Conservation (phyloP, 2,113 vertebrate species). For the Takifugu bimaculatus region DNA sequence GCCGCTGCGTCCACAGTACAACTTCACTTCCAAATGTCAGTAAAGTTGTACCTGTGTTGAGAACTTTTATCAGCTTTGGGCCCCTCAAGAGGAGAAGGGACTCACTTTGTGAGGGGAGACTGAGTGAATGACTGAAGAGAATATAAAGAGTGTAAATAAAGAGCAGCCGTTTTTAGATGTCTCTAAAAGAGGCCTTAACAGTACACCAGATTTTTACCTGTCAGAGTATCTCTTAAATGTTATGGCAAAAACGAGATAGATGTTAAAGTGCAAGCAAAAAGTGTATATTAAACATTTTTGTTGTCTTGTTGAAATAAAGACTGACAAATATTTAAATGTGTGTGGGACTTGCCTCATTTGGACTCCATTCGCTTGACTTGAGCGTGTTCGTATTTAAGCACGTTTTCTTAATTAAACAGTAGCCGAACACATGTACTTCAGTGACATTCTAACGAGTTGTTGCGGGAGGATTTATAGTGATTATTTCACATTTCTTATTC, state of each 20-base stretch:
- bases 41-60: slow-evolving; percentile 31
- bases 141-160: slow-evolving; percentile 69
- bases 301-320: slow-evolving; percentile 83
- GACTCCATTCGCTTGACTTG: neutral
- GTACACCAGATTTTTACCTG: slow-evolving; percentile 73
- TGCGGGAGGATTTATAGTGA: no score
- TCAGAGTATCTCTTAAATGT: slow-evolving; percentile 74
- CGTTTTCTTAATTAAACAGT: no score
- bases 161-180: slow-evolving; percentile 71
- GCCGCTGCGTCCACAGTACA: slow-evolving; percentile 33
- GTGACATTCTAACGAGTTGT: no score
- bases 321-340: slow-evolving; percentile 77
- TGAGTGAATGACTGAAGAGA: slow-evolving; percentile 55
- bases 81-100: slow-evolving; percentile 56
- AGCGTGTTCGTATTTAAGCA: no score
- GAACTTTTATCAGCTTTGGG: slow-evolving; percentile 42
- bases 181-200: slow-evolving; percentile 79
- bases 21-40: slow-evolving; percentile 34
- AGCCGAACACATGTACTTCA: no score
- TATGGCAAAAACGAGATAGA: slow-evolving; percentile 71
- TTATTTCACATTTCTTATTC: no score
- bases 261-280: slow-evolving; percentile 78
- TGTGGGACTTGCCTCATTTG: slow-evolving; percentile 40
- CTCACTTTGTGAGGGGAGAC: slow-evolving; percentile 50
- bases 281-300: slow-evolving; percentile 79